Evolutionary conservation across 2,888 invertebrate species (phyloP).

Genomic region (Eueremaeus valkanovi): DNA sequence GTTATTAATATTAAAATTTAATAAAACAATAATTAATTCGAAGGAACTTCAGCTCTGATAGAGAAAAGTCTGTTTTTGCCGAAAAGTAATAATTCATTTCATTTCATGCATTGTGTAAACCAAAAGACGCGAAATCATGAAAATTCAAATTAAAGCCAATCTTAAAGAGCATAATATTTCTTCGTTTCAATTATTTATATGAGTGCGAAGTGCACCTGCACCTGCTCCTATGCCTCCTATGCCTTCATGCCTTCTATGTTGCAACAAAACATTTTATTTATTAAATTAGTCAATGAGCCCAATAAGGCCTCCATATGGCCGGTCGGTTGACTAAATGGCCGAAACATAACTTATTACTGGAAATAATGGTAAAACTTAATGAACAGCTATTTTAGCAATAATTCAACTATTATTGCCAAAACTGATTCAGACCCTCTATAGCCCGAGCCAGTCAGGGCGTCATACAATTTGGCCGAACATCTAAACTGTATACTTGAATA

Average conservation of each 20-base stretch:
- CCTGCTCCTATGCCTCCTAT: background rate
- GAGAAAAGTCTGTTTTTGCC: slow-evolving; percentile 4
- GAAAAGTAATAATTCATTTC: slow-evolving; percentile 31
- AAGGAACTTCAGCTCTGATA: background rate
- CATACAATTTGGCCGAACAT: slow-evolving; percentile 24
- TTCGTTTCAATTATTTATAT: slow-evolving; percentile 4
- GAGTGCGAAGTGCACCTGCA: slow-evolving; percentile 26
- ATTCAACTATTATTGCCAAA: slow-evolving; percentile 29
- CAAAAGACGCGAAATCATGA: background rate
- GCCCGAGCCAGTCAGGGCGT: slow-evolving; percentile 4
- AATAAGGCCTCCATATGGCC: background rate
- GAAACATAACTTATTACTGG: slow-evolving; percentile 25
- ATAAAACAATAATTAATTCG: background rate
- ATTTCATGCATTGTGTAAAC: slow-evolving; percentile 23
- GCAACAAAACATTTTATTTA: slow-evolving; percentile 30
- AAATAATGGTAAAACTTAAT: background rate
- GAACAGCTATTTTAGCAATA: slow-evolving; percentile 20
- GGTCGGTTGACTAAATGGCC: slow-evolving; percentile 20
- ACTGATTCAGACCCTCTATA: background rate
- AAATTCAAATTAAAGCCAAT: slow-evolving; percentile 21
- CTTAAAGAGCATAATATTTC: background rate
- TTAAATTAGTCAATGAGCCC: slow-evolving; percentile 32
- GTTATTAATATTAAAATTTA: background rate
- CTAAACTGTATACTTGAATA: no score
- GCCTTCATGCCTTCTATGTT: background rate